Base-by-base conservation (phyloP, 2,888 invertebrate genomes). In the Minunthozetes semirufus region DNA sequence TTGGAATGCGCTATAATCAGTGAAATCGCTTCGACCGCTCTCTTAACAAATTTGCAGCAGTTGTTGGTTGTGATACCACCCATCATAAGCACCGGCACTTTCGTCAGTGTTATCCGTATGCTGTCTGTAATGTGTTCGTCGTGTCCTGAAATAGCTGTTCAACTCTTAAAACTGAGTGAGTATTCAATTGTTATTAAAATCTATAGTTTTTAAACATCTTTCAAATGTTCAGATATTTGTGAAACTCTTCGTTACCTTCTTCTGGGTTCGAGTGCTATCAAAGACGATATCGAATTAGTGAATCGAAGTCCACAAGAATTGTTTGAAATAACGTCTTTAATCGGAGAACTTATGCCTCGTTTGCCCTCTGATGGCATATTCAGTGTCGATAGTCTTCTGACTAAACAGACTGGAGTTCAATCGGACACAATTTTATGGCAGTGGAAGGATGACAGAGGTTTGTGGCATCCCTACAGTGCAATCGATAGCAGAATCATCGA, bases 301-400 rank as follows among this genome's bases (percentile, higher is more conserved):
- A 88, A 93, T 1, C 89, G 97, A 76, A 90, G 92, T 72, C 96
- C 98, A 0, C 95, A 97, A 82, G 98, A 99, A 83, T 86, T 97
- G 80, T 95, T 95, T 83, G 99, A 99, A 86, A 93, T 99, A 77
- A 97, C 98, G 8, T 92, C 94, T 80, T 86, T 99, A 75, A 96
- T 98, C 81, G 97, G 94, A 17, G 98, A 99, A 85, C 86, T 99
- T 79, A 93, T 99, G 92, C 98, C 98, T 56, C 91, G 93, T 61
- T 86, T 99, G 80, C 98, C 98, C 0, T 89, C 89, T 0, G 95
- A 96, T 83, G 97, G 97, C 13, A 91, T 98, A 80, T 99, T 98
- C 85, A 88, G 91, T 71, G 94, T 98, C 76, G 97, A 98, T 85
- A 87, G 89, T 68, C 87, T 94, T 80, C 86, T 96, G 76, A 78